phyloP scores from a whole-genome alignment of 2,113 vertebrate genomes.

The Carassius carassius region DNA sequence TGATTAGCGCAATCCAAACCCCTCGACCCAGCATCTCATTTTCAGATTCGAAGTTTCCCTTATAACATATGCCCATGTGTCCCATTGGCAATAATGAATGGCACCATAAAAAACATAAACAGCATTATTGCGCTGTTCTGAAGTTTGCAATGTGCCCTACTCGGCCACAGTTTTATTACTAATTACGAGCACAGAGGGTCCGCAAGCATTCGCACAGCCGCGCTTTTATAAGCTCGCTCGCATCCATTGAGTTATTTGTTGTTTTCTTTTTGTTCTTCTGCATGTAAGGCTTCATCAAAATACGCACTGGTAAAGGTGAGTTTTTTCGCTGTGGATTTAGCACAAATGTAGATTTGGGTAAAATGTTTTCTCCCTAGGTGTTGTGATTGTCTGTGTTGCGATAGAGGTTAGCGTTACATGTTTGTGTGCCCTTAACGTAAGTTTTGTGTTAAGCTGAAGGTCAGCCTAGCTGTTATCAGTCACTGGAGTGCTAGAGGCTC shows the following conservation, averaged over 20 bases:
- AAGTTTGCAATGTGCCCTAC: constrained; percentile 24
- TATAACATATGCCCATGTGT: constrained; percentile 40
- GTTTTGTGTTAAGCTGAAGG: constrained; percentile 44
- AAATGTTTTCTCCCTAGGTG: background rate
- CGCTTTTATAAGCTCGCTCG: background rate
- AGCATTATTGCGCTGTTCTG: constrained; percentile 37
- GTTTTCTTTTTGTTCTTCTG: constrained; percentile 8
- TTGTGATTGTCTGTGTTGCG: constrained; percentile 36
- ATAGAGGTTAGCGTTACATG: constrained; percentile 25
- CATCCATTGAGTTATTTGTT: background rate
- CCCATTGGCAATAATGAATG: constrained; percentile 42
- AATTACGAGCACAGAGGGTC: constrained; percentile 24
- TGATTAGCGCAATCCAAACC: constrained; percentile 21
- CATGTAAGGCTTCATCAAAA: constrained; percentile 14
- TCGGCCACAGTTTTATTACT: constrained; percentile 41
- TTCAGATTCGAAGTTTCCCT: constrained; percentile 25
- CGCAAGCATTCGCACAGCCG: constrained; percentile 1
- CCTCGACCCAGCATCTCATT: constrained; percentile 22
- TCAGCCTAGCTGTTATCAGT: constrained; percentile 50
- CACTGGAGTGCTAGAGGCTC: constrained; percentile 38
- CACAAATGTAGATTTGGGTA: constrained; percentile 19
- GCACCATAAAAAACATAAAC: constrained; percentile 44
- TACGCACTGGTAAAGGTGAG: constrained; percentile 3
- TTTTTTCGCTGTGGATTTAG: background rate
- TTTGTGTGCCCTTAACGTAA: constrained; percentile 35